Evolutionary conservation across 1,140 invertebrate species (phyloP).

Genomic region (Drosophila erecta): DNA sequence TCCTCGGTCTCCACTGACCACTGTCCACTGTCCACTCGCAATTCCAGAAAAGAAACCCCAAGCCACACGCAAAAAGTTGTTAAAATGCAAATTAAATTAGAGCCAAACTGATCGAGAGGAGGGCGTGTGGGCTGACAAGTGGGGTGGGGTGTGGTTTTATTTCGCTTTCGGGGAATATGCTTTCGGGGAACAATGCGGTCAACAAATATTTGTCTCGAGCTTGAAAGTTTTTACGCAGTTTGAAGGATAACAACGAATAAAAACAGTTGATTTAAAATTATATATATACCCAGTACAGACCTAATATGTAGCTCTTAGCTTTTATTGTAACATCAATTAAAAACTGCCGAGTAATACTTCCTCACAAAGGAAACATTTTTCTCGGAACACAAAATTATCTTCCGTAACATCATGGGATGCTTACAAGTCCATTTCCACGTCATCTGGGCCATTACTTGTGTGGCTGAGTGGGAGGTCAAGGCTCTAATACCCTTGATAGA

Average conservation of each 20-base stretch:
- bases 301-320: background rate
- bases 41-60: slow-evolving; percentile 46
- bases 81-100: slow-evolving; percentile 84
- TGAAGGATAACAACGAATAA: background rate
- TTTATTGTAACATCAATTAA: background rate
- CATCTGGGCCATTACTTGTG: slow-evolving; percentile 43
- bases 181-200: slow-evolving; percentile 5
- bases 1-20: slow-evolving; percentile 26
- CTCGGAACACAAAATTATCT: slow-evolving; percentile 14
- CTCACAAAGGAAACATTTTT: background rate
- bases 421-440: slow-evolving; percentile 20
- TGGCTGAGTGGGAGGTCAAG: slow-evolving; percentile 50
- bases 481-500: slow-evolving; percentile 55
- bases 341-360: slow-evolving; percentile 14
- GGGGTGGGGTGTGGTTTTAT: slow-evolving; percentile 29
- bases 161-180: slow-evolving; percentile 8
- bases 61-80: slow-evolving; percentile 83
- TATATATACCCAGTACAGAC: too few relatives aligned
- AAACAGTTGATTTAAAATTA: background rate
- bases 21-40: slow-evolving; percentile 26
- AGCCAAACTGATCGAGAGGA: slow-evolving; percentile 63
- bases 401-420: slow-evolving; percentile 7
- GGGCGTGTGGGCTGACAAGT: slow-evolving; percentile 47
- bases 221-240: background rate
- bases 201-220: background rate